Percentiles rank a stretch among this genome's conserved stretches.
phyloP scores from a whole-genome alignment of 2,797 vertebrate species.

The Glyptemys insculpta region DNA sequence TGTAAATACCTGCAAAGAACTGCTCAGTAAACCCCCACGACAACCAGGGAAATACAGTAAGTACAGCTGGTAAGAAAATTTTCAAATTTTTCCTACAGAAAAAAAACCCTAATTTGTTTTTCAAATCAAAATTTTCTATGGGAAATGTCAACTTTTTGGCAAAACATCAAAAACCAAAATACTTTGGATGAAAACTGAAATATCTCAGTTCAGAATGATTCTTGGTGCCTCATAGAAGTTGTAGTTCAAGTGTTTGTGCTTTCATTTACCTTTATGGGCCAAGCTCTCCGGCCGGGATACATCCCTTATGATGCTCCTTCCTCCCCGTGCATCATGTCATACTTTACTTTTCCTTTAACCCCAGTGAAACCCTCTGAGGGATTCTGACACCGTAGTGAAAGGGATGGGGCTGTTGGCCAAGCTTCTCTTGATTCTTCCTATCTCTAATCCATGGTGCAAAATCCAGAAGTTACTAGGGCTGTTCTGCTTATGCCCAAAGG shows the following conservation, averaged over 20 bases:
- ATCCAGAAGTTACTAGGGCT: not conserved
- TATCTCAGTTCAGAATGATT: not conserved
- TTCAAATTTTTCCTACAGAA: not conserved
- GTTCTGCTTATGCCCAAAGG: not conserved
- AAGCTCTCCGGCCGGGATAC: not conserved
- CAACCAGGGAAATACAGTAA: not conserved
- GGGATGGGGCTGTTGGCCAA: not conserved
- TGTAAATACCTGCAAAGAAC: not conserved
- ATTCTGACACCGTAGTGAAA: not conserved
- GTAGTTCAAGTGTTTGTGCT: not conserved
- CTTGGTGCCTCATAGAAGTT: not conserved
- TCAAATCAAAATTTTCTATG: not conserved
- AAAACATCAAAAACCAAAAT: not conserved
- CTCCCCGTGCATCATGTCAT: not conserved
- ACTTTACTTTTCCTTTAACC: not conserved
- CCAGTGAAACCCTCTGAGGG: not conserved
- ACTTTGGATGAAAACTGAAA: not conserved
- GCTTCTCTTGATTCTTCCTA: not conserved
- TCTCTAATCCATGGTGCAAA: not conserved
- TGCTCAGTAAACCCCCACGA: not conserved
- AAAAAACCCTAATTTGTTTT: not conserved
- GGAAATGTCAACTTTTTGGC: not conserved
- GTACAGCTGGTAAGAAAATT: not conserved
- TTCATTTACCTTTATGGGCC: not conserved
- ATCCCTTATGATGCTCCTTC: not conserved